Evolutionary conservation across 2,888 invertebrate species (phyloP).

Genomic region (Bembecia ichneumoniformis): DNA sequence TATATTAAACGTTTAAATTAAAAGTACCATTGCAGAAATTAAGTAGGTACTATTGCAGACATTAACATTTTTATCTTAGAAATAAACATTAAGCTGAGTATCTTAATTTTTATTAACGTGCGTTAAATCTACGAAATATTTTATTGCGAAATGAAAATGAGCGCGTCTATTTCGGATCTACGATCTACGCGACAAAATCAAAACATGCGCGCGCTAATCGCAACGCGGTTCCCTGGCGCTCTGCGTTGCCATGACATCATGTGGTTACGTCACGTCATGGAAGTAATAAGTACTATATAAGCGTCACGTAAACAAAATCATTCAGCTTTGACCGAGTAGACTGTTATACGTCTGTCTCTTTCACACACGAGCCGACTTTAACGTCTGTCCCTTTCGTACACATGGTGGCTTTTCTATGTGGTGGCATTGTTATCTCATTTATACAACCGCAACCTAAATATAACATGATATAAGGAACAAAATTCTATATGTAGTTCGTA

Average conservation of each 20-base stretch:
- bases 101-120: no score
- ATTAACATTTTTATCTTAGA: no score
- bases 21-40: no score
- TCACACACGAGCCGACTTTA: constrained; percentile 16
- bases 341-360: constrained; percentile 22
- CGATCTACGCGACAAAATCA: constrained; percentile 1
- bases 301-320: constrained; percentile 36
- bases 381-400: constrained; percentile 26
- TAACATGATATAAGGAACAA: constrained; percentile 24
- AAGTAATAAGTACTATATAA: no score
- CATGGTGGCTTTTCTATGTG: constrained; percentile 18
- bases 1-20: no score
- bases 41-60: no score
- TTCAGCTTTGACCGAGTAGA: constrained; percentile 9
- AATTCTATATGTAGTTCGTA: constrained; percentile 23
- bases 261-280: constrained; percentile 50
- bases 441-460: neutral
- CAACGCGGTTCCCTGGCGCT: constrained; percentile 1
- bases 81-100: no score
- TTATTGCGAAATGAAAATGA: no score
- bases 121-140: no score
- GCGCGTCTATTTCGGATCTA: neutral
- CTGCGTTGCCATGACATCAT: constrained; percentile 58
- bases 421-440: constrained; percentile 34
- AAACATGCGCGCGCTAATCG: constrained; percentile 9